These are phyloP conservation scores for Amphipoea oculea DNA, from an alignment of 2,888 invertebrate genomes.

Conservation along the genomic window DNA sequence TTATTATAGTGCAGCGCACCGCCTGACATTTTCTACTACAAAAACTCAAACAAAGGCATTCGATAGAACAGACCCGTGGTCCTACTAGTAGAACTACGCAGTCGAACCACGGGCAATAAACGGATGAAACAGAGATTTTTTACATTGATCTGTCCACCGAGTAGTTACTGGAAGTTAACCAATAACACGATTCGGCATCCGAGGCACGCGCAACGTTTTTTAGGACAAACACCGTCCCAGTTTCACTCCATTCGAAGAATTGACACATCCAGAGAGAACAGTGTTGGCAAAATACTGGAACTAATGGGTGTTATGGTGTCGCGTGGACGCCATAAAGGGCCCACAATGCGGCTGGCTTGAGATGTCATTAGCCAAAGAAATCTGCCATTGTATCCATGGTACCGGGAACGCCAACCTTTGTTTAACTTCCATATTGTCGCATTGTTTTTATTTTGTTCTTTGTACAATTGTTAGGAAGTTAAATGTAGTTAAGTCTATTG, in stretches of 20 bases:
- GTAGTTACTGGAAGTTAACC: constrained; percentile 68
- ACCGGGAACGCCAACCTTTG: constrained; percentile 80
- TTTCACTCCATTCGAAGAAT: constrained; percentile 86
- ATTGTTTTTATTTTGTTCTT: constrained; percentile 86
- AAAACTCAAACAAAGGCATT: constrained; percentile 28
- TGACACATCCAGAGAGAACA: constrained; percentile 70
- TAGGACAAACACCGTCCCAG: constrained; percentile 76
- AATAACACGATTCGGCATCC: constrained; percentile 61
- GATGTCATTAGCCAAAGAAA: constrained; percentile 84
- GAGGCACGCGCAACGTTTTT: constrained; percentile 86
- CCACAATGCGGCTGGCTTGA: constrained; percentile 86
- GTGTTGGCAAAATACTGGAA: constrained; percentile 89
- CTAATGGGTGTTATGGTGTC: constrained; percentile 88
- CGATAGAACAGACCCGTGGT: constrained; percentile 31
- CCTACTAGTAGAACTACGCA: too few species aligned
- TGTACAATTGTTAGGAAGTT: constrained; percentile 89
- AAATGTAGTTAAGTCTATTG: constrained; percentile 88
- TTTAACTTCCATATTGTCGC: constrained; percentile 75
- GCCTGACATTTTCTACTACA: background rate
- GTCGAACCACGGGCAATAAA: too few species aligned
- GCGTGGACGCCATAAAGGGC: constrained; percentile 88
- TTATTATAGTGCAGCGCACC: background rate
- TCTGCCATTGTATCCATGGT: constrained; percentile 79
- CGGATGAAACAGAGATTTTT: constrained; percentile 60
- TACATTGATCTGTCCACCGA: constrained; percentile 47